Conservation (phyloP, 2,797 vertebrate genomes). For the Hypotaenidia philippensis region DNA sequence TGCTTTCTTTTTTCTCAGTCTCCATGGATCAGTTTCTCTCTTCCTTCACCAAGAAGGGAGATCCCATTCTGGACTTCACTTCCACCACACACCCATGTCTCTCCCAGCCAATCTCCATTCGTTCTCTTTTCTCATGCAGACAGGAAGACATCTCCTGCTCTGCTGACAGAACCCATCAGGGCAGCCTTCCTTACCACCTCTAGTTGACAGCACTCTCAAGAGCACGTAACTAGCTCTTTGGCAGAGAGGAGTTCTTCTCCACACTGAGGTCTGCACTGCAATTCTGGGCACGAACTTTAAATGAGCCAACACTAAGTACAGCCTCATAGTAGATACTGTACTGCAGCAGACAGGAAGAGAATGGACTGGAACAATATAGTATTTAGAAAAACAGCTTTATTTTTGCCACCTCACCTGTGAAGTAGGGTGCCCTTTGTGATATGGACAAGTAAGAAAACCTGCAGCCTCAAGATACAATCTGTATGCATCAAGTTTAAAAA, state of each 20-base stretch:
- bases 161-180: not conserved
- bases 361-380: not conserved
- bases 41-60: not conserved
- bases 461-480: not conserved
- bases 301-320: not conserved
- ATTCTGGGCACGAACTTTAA: not conserved
- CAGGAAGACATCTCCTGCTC: not conserved
- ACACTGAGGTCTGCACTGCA: fast-evolving
- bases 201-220: not conserved
- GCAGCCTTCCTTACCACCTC: not conserved
- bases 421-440: not conserved
- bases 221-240: not conserved
- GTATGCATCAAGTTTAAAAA: not conserved
- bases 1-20: not conserved
- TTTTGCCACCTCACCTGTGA: not conserved
- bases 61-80: not conserved
- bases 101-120: not conserved
- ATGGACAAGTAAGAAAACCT: not conserved
- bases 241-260: not conserved
- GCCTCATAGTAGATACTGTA: not conserved
- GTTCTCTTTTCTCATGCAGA: not conserved
- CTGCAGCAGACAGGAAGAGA: not conserved
- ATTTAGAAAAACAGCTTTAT: not conserved
- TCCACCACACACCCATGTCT: not conserved
- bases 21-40: not conserved